Conservation (phyloP, 2,113 vertebrate genomes). For the Bettongia penicillata region DNA sequence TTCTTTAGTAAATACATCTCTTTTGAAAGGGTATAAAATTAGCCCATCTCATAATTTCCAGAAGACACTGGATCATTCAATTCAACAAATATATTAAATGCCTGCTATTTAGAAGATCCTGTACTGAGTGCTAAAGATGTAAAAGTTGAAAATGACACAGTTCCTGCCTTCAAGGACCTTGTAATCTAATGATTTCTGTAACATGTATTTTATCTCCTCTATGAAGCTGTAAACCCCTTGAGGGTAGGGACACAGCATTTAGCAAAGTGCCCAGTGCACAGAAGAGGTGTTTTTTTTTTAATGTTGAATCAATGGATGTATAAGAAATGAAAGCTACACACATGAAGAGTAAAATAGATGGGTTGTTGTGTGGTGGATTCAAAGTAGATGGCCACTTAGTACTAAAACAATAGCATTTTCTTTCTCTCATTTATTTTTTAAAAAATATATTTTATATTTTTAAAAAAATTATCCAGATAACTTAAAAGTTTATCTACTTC, state of each 20-base stretch:
- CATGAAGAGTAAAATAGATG: neutral
- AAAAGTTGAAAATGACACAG: neutral
- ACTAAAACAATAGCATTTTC: neutral
- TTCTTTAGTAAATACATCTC: neutral
- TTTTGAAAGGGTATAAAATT: neutral
- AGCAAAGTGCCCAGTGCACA: neutral
- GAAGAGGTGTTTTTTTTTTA: neutral
- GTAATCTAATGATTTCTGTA: neutral
- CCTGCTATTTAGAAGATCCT: neutral
- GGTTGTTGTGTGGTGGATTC: neutral
- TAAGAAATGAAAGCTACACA: neutral
- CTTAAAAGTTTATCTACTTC: neutral
- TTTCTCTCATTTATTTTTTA: constrained; percentile 29
- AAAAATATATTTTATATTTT: too few relatives aligned
- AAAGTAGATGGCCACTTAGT: neutral
- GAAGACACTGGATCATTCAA: neutral
- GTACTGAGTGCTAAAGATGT: neutral
- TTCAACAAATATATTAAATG: neutral
- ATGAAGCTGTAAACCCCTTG: neutral
- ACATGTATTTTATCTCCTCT: neutral
- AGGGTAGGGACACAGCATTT: neutral
- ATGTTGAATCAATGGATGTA: neutral
- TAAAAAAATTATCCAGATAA: neutral
- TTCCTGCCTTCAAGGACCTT: neutral
- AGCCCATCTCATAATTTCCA: neutral